Evolutionary conservation across 1,140 invertebrate species (phyloP).

Genomic region (Eubasilissa regina): DNA sequence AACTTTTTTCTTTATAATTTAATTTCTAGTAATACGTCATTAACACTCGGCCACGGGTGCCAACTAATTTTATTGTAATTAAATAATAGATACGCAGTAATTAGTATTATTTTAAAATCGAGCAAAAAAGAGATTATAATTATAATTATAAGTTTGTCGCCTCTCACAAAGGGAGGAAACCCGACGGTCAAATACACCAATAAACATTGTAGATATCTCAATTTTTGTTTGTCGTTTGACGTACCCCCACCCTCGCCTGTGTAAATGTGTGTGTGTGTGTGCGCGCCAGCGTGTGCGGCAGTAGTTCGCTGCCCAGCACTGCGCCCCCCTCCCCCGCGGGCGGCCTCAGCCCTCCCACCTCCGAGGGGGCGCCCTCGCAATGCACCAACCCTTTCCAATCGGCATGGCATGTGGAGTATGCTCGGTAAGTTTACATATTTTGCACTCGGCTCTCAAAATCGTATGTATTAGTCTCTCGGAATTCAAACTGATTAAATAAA

Average conservation of each 20-base stretch:
- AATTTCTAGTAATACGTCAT: too few species aligned
- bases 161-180: too few species aligned
- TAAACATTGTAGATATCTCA: slow-evolving; percentile 22
- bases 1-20: too few species aligned
- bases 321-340: slow-evolving; percentile 56
- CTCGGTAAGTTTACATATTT: slow-evolving; percentile 72
- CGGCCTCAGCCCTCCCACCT: slow-evolving; percentile 67
- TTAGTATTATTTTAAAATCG: too few species aligned
- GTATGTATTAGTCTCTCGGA: too few species aligned
- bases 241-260: slow-evolving; percentile 6
- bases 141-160: too few species aligned
- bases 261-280: slow-evolving; percentile 49
- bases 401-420: slow-evolving; percentile 76
- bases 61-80: too few species aligned
- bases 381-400: slow-evolving; percentile 63
- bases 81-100: too few species aligned
- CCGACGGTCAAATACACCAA: not conserved
- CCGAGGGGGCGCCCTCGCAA: slow-evolving; percentile 57
- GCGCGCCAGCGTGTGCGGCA: slow-evolving; percentile 30
- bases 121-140: too few species aligned
- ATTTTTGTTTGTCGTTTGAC: slow-evolving; percentile 19
- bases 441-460: slow-evolving; percentile 36
- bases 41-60: too few species aligned
- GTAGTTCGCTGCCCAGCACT: slow-evolving; percentile 44
- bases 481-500: too few species aligned